These are phyloP conservation scores for Crambe crambe DNA, from an alignment of 37 sponge, comb jelly and placozoan genomes.

Conservation along the genomic window DNA sequence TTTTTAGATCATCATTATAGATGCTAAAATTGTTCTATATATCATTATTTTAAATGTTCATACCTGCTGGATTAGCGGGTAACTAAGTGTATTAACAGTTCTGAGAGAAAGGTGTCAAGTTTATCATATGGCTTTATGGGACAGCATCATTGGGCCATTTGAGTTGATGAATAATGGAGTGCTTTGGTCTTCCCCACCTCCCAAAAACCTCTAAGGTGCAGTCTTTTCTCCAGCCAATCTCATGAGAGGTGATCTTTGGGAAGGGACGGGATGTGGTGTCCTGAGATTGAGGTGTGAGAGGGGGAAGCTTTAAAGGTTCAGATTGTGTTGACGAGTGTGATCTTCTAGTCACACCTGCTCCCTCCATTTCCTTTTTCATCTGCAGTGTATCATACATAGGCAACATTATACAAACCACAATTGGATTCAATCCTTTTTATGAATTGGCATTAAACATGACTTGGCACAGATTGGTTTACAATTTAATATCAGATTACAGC, in stretches of 20 bases:
- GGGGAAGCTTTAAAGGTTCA: slow-evolving; percentile 69
- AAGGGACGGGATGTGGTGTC: slow-evolving; percentile 49
- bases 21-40: background rate
- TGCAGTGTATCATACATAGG: too few relatives aligned
- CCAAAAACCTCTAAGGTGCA: slow-evolving; percentile 71
- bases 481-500: background rate
- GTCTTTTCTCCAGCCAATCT: slow-evolving; percentile 79
- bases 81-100: too few relatives aligned
- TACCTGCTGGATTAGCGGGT: too few relatives aligned
- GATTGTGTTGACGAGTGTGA: background rate
- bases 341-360: slow-evolving; percentile 1
- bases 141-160: slow-evolving; percentile 88
- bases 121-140: slow-evolving; percentile 32
- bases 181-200: slow-evolving; percentile 66
- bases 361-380: background rate
- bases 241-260: slow-evolving; percentile 58
- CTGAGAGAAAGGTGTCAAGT: background rate
- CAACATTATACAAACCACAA: too few relatives aligned
- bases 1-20: background rate
- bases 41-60: too few relatives aligned
- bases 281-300: slow-evolving; percentile 37
- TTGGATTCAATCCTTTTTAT: background rate
- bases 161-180: slow-evolving; percentile 68
- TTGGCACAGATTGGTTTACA: background rate
- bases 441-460: background rate